These are phyloP conservation scores for Hemaris fuciformis DNA, from an alignment of 2,888 invertebrate genomes.

Conservation along the genomic window DNA sequence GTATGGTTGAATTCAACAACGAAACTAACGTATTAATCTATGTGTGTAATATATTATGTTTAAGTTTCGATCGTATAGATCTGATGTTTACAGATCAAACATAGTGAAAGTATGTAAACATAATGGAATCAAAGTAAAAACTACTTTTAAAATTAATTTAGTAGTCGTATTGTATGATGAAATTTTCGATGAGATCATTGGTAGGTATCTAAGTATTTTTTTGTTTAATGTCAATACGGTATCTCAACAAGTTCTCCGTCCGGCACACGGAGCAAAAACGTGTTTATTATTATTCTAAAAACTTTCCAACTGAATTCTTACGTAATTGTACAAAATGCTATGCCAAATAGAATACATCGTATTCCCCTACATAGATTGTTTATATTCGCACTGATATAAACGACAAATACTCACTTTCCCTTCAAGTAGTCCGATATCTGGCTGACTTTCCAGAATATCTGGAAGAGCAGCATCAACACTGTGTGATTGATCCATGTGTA, in stretches of 20 bases:
- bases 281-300: background rate
- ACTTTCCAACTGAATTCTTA: constrained; percentile 6
- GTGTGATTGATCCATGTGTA: constrained; percentile 77
- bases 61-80: background rate
- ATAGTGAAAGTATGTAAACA: too few relatives aligned
- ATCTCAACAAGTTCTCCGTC: background rate
- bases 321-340: background rate
- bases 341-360: background rate
- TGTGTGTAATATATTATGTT: background rate
- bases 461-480: constrained; percentile 70
- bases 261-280: background rate
- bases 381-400: background rate
- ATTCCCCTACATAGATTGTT: background rate
- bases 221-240: background rate
- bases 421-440: constrained; percentile 74
- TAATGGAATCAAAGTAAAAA: too few relatives aligned
- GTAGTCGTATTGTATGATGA: too few relatives aligned
- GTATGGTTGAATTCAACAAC: background rate
- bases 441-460: constrained; percentile 77
- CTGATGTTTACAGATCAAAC: background rate
- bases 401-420: constrained; percentile 62
- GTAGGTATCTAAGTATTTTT: background rate
- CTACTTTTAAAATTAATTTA: too few relatives aligned
- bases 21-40: background rate
- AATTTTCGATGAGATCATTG: constrained; percentile 4